These are phyloP conservation scores for Onychorhynchus coronatus DNA, from an alignment of 2,113 vertebrate genomes.

Conservation along the genomic window DNA sequence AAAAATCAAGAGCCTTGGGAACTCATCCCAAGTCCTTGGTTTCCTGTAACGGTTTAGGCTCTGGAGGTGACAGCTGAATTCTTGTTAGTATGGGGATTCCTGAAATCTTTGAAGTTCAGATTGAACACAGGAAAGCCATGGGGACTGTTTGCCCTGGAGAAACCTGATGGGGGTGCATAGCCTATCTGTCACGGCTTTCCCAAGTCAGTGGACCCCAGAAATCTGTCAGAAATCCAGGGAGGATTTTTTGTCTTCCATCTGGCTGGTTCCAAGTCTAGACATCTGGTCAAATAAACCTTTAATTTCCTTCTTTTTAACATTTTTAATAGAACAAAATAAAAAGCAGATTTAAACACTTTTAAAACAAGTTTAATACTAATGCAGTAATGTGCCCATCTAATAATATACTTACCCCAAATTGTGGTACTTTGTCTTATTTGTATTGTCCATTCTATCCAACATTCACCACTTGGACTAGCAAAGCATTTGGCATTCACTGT, in stretches of 20 bases:
- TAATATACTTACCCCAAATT: neutral
- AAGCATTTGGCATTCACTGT: neutral
- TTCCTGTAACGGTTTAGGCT: neutral
- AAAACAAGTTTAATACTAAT: neutral
- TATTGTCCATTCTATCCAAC: neutral
- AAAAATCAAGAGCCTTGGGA: neutral
- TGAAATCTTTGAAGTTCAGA: neutral
- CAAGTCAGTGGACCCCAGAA: neutral
- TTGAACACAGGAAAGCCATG: neutral
- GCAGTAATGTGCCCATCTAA: neutral
- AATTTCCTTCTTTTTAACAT: neutral
- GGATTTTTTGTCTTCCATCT: constrained; percentile 20
- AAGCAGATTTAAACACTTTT: neutral
- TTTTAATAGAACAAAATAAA: neutral
- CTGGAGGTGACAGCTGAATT: neutral
- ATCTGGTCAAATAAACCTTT: constrained; percentile 18
- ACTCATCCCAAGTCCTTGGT: neutral
- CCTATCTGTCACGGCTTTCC: neutral
- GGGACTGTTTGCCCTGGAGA: neutral
- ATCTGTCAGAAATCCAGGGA: constrained; percentile 14
- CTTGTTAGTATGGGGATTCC: neutral
- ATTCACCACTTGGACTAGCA: neutral
- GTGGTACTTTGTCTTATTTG: neutral
- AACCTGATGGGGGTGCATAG: neutral
- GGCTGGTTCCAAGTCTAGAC: neutral